phyloP scores from a whole-genome alignment of 2,888 invertebrate species.

The Palloptera scutellata region DNA sequence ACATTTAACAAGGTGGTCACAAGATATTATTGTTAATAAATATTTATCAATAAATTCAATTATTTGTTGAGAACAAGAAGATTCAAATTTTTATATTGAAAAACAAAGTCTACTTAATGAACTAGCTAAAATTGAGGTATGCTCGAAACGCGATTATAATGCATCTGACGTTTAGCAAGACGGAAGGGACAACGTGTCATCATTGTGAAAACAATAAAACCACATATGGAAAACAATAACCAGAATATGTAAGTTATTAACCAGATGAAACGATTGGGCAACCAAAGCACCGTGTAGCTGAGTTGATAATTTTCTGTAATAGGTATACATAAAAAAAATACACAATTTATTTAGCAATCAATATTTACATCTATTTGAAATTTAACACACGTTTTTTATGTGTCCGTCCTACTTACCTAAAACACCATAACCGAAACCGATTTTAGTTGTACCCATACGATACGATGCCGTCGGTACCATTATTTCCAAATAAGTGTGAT shows the following conservation, averaged over 20 bases:
- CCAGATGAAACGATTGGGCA: constrained; percentile 57
- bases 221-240: constrained; percentile 54
- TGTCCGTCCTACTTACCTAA: constrained; percentile 75
- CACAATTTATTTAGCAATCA: neutral
- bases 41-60: constrained; percentile 5
- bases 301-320: constrained; percentile 56
- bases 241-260: constrained; percentile 57
- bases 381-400: no score
- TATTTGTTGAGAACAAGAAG: constrained; percentile 13
- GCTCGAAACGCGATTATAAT: constrained; percentile 52
- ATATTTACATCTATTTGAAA: neutral
- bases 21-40: constrained; percentile 12
- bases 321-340: constrained; percentile 14
- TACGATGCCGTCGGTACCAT: constrained; percentile 95
- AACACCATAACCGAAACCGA: constrained; percentile 86
- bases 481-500: constrained; percentile 73
- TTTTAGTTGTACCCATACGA: constrained; percentile 88
- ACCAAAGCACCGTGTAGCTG: constrained; percentile 61
- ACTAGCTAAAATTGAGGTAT: constrained; percentile 59
- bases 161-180: constrained; percentile 55
- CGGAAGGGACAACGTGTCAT: constrained; percentile 62
- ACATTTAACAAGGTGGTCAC: neutral
- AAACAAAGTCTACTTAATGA: neutral
- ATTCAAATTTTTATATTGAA: constrained; percentile 6
- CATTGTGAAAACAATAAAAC: constrained; percentile 56